Base-by-base conservation (phyloP, 2,888 invertebrate genomes). In the Diadromus collaris region DNA sequence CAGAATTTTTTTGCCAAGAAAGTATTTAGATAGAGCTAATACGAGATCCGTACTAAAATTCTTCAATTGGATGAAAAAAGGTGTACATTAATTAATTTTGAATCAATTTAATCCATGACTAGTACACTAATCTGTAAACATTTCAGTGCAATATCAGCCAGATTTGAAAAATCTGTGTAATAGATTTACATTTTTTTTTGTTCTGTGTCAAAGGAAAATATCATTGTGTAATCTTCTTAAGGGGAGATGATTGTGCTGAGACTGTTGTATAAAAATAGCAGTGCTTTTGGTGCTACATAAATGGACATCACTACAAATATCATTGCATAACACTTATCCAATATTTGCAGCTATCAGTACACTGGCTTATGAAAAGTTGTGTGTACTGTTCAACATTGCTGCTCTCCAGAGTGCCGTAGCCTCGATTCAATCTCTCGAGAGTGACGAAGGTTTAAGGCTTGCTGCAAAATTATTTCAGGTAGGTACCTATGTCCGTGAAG, bases 301-400 rank as follows among this genome's bases (percentile, higher is more conserved):
- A 3, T 41, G 13, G 4, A 41, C 1, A 41, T 21, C 51, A 13
- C 6, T 51, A 9, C 13, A 13, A 24, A 5, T 51, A 24, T 51
- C 24, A 13, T 24, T 21, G 24, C 10, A 51, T 41, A 54, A 54
- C 21, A 13, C 4, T 5, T 67, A 24, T 64, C 69, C 6, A 51
- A 76, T 65, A 48, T 80, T 82, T 76, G 56, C 91, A 98, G 98
- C 98, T 16, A 94, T 98, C 81, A 94, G 97, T 75, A 97, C 98
- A 0, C 92, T 98, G 85, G 93, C 95, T 2, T 99, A 96, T 91
- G 99, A 99, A 92, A 97, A 97, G 89, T 95, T 98, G 72, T 98
- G 99, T 88, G 95, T 99, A 70, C 93, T 99, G 70, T 99, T 98
- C 92, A 99, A 99, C 92, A 97, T 98, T 86, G 99, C 96, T 44